Base-by-base conservation (phyloP, 1,140 invertebrate genomes). In the Cataglyphis hispanica region DNA sequence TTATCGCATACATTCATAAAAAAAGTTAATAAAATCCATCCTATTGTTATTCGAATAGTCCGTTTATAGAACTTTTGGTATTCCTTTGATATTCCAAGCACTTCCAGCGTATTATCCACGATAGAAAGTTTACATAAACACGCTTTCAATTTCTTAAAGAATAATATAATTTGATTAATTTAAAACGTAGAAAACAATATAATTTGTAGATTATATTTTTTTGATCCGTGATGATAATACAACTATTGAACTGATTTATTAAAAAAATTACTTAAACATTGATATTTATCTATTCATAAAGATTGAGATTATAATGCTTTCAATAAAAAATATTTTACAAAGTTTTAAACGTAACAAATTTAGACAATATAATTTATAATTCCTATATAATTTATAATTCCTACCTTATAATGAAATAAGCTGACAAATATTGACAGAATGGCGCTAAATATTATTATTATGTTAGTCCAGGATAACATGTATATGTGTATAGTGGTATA, bases 61-160 rank as follows among this genome's bases (percentile, higher is more conserved):
- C 34, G 25, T 22, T 61, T 84, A 60, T 31, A 34, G 11, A 84
- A 19, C 4, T 1, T 3, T 84, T 13, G 25, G 7, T 74, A 84
- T 31, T 84, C 27, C 4, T 72, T 74, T 19, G 37, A 27, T 0
- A 13, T 74, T 46, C 80, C 67, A 1, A 84, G 37, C 1, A 8
- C 19, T 84, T 84, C 67, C 50, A 84, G 61, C 16, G 80, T 84
- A 6, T 84, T 27, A 16, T 84, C 69, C 80, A 84, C 22, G 6
- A 61, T 22, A 27, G 80, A 61, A 10, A 84, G 67, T 61, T 84
- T 61, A 3, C 5, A 50, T 22, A 84, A 61, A 27, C 67, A 84
- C 25, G 22, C 16, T 46, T 64, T 64, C 3, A 77, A 43, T 46
- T 77, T 60, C 75, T 77, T 77, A 50, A 50, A 50, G 16, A 19